Conservation (phyloP, 2,113 vertebrate species). For the Gymnocephalus cernua region DNA sequence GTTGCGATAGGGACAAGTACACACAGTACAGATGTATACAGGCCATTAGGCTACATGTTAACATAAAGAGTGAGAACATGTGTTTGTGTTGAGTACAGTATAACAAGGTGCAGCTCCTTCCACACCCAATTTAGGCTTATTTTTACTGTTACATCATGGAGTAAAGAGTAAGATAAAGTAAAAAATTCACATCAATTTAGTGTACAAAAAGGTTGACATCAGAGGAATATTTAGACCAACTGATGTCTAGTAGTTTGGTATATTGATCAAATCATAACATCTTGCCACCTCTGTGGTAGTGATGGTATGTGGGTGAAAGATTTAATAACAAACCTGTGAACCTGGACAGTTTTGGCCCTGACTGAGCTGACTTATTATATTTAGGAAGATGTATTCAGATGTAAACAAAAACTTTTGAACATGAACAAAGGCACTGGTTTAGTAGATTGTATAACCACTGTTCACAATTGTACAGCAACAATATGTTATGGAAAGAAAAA, state of each 20-base stretch:
- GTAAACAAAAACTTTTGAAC: neutral
- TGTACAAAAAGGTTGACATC: neutral
- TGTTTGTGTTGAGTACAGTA: neutral
- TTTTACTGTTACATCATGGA: neutral
- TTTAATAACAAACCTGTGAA: neutral
- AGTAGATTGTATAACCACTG: neutral
- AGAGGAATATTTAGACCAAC: neutral
- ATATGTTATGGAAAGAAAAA: neutral
- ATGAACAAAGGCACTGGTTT: neutral
- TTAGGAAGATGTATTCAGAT: neutral
- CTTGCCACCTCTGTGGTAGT: neutral
- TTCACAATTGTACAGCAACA: neutral
- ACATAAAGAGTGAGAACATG: conserved; percentile 3
- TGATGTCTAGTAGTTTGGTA: too few species aligned
- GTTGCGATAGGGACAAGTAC: conserved; percentile 41
- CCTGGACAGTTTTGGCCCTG: neutral
- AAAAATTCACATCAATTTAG: neutral
- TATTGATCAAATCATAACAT: neutral
- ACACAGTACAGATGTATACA: neutral
- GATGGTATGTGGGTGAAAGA: neutral
- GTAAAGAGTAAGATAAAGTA: neutral
- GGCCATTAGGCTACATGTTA: neutral
- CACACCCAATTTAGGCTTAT: neutral
- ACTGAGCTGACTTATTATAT: neutral
- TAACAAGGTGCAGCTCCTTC: neutral